Base-by-base conservation (phyloP, 2,888 invertebrate genomes). In the Choreutis nemorana region DNA sequence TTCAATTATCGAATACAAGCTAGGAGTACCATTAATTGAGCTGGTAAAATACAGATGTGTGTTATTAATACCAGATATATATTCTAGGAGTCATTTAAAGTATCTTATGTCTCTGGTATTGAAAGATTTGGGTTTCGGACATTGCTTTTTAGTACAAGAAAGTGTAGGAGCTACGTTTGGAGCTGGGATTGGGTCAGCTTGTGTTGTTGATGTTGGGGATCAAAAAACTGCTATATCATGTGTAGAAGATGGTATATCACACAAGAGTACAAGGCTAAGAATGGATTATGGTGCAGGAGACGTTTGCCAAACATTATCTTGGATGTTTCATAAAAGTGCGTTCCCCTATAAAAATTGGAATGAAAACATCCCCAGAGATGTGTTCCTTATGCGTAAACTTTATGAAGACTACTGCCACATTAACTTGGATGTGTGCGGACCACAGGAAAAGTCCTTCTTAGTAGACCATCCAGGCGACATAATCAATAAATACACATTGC, bases 161-260 rank as follows among this genome's bases (percentile, higher is more conserved):
- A 70, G 71, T 63, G 71, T 80, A 1, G 79, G 77, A 6, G 79
- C 79, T 1, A 79, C 79, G 4, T 80, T 79, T 41, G 80, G 80
- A 1, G 79, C 80, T 20, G 80, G 79, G 0, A 75, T 80, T 5
- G 79, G 79, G 1, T 91, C 89, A 50, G 96, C 95, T 0, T 97
- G 97, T 70, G 94, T 97, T 1, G 91, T 97, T 1, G 96, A 97
- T 59, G 88, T 97, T 29, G 97, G 97, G 0, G 96, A 96, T 55
- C 94, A 96, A 59, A 97, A 97, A 75, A 94, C 94, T 0, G 93
- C 95, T 0, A 90, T 97, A 11, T 94, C 94, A 2, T 97, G 97
- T 72, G 94, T 97, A 1, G 97, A 97, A 73, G 97, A 97, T 78
- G 96, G 95, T 1, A 91, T 97, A 35, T 96, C 96, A 13, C 93